Conservation (phyloP, 2,888 invertebrate species). For the Trisateles emortualis region DNA sequence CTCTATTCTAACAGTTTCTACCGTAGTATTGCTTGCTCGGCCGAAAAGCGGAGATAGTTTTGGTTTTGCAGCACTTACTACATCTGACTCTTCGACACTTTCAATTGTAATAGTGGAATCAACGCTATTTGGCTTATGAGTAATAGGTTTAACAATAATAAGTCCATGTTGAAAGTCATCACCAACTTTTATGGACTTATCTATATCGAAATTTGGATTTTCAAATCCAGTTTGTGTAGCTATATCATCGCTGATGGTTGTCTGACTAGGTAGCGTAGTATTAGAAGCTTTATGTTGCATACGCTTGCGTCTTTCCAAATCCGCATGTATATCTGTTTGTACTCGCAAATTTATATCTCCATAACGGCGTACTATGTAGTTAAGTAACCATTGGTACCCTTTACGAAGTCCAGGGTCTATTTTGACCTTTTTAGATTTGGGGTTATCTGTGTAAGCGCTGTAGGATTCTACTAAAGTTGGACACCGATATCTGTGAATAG, state of each 20-base stretch:
- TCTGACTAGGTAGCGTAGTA: slow-evolving; percentile 68
- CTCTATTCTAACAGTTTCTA: slow-evolving; percentile 71
- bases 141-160: slow-evolving; percentile 76
- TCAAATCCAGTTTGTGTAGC: slow-evolving; percentile 81
- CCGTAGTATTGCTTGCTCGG: slow-evolving; percentile 60
- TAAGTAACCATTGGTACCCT: slow-evolving; percentile 91
- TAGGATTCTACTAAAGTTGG: slow-evolving; percentile 94
- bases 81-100: slow-evolving; percentile 70
- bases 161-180: slow-evolving; percentile 60
- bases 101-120: slow-evolving; percentile 80
- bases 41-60: slow-evolving; percentile 81
- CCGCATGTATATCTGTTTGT: slow-evolving; percentile 87
- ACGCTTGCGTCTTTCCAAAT: slow-evolving; percentile 79
- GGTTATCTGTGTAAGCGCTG: slow-evolving; percentile 75
- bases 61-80: slow-evolving; percentile 64
- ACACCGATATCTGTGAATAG: slow-evolving; percentile 87
- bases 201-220: slow-evolving; percentile 74
- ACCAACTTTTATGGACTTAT: slow-evolving; percentile 47
- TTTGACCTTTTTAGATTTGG: slow-evolving; percentile 78
- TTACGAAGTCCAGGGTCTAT: slow-evolving; percentile 89
- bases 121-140: slow-evolving; percentile 60
- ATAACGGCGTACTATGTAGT: slow-evolving; percentile 89
- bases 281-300: slow-evolving; percentile 72
- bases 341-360: slow-evolving; percentile 89
- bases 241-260: slow-evolving; percentile 68